Evolutionary conservation across 2,888 invertebrate species (phyloP).

Genomic region (Hololepta plana): DNA sequence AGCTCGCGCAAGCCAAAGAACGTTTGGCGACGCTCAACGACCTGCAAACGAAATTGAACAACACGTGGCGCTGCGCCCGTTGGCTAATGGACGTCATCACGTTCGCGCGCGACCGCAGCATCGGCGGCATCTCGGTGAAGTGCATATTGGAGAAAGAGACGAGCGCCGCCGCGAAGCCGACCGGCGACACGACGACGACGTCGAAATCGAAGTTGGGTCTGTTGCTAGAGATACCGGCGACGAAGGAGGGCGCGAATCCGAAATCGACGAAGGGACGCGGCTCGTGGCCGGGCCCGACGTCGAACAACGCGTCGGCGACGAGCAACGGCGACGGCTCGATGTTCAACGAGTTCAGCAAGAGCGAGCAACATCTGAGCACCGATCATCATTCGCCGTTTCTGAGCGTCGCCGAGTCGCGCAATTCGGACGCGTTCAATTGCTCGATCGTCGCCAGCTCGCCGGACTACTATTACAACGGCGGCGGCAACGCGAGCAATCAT

Average conservation of each 20-base stretch:
- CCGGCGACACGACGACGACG: too few species aligned
- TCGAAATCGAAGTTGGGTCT: too few species aligned
- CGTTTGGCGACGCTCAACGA: slow-evolving; percentile 66
- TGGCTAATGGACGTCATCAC: slow-evolving; percentile 95
- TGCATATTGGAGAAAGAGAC: slow-evolving; percentile 27
- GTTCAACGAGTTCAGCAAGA: slow-evolving; percentile 55
- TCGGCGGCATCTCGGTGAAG: slow-evolving; percentile 22
- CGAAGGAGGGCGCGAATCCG: slow-evolving; percentile 13
- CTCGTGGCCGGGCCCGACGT: slow-evolving; percentile 81
- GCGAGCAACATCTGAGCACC: slow-evolving; percentile 53
- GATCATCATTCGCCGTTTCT: too few species aligned
- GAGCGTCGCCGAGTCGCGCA: too few species aligned
- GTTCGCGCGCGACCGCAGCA: slow-evolving; percentile 69
- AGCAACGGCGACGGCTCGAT: slow-evolving; percentile 27
- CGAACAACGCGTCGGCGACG: slow-evolving; percentile 36
- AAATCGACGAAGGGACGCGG: slow-evolving; percentile 37
- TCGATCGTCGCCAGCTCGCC: too few species aligned
- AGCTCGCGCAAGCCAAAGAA: slow-evolving; percentile 72
- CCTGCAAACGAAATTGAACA: slow-evolving; percentile 69
- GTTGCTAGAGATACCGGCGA: slow-evolving; percentile 32
- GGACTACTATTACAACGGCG: slow-evolving; percentile 1
- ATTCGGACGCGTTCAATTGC: too few species aligned
- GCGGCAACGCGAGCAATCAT: slow-evolving; percentile 4
- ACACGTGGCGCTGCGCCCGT: slow-evolving; percentile 82
- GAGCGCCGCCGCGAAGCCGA: not conserved